Conservation (phyloP, 2,113 vertebrate species). For the Pachyramphus minor region DNA sequence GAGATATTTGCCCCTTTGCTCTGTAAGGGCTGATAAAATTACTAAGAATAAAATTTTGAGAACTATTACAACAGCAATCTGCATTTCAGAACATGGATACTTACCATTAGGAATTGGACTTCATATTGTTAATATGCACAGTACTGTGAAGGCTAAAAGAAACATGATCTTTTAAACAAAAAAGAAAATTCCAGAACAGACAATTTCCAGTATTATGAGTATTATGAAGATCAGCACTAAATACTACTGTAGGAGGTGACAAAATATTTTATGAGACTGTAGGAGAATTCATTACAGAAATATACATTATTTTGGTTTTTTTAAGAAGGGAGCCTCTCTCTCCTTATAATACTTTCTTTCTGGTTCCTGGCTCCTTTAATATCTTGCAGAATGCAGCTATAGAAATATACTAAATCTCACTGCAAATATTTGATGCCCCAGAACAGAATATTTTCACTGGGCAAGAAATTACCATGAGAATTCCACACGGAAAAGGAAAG, state of each 20-base stretch:
- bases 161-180: not conserved
- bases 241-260: not conserved
- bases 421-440: slow-evolving; percentile 1
- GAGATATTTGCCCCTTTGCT: not conserved
- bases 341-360: not conserved
- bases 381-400: not conserved
- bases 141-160: not conserved
- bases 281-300: not conserved
- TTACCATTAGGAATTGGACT: not conserved
- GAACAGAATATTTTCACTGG: not conserved
- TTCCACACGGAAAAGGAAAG: not conserved
- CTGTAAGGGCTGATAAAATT: not conserved
- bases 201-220: not conserved
- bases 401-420: not conserved
- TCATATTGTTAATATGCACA: not conserved
- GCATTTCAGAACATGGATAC: not conserved
- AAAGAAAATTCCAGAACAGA: not conserved
- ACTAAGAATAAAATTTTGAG: not conserved
- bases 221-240: not conserved
- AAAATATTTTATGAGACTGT: not conserved
- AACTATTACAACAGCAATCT: not conserved
- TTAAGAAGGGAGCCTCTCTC: not conserved
- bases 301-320: not conserved
- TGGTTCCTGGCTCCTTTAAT: not conserved
- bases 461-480: not conserved